Evolutionary conservation across 2,888 invertebrate genomes (phyloP).

Genomic region (Perizoma affinitatum): DNA sequence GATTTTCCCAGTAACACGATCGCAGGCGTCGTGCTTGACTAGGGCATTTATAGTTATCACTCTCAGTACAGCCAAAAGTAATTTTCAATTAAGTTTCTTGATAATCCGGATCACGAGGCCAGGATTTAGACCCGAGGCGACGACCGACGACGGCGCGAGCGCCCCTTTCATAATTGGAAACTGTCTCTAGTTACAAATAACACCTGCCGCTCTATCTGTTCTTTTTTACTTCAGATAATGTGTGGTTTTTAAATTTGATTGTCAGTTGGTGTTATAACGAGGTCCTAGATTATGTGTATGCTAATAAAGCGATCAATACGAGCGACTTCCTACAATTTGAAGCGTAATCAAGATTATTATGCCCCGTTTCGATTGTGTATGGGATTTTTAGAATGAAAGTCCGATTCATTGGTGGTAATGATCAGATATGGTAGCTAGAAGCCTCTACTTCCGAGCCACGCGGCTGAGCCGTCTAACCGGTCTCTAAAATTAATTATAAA

Average conservation of each 20-base stretch:
- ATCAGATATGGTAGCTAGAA: conserved; percentile 57
- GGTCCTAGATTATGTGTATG: conserved; percentile 45
- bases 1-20: conserved; percentile 54
- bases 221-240: conserved; percentile 34
- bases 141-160: conserved; percentile 53
- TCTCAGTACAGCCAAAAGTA: conserved; percentile 70
- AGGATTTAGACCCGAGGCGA: conserved; percentile 64
- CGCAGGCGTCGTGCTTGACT: conserved; percentile 60
- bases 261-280: conserved; percentile 42
- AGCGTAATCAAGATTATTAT: conserved; percentile 66
- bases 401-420: conserved; percentile 81
- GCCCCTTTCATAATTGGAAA: conserved; percentile 71
- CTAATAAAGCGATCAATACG: conserved; percentile 58
- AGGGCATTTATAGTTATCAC: conserved; percentile 70
- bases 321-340: conserved; percentile 62
- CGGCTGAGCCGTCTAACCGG: conserved; percentile 66
- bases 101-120: conserved; percentile 74
- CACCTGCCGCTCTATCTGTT: conserved; percentile 51
- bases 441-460: conserved; percentile 68
- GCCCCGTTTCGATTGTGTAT: conserved; percentile 56
- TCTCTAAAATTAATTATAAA: conserved; percentile 76
- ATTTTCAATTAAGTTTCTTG: conserved; percentile 79
- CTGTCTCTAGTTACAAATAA: conserved; percentile 66
- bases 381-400: conserved; percentile 67
- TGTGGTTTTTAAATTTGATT: conserved; percentile 41